phyloP scores from a whole-genome alignment of 2,888 invertebrate genomes.

The Abscondita cerata region DNA sequence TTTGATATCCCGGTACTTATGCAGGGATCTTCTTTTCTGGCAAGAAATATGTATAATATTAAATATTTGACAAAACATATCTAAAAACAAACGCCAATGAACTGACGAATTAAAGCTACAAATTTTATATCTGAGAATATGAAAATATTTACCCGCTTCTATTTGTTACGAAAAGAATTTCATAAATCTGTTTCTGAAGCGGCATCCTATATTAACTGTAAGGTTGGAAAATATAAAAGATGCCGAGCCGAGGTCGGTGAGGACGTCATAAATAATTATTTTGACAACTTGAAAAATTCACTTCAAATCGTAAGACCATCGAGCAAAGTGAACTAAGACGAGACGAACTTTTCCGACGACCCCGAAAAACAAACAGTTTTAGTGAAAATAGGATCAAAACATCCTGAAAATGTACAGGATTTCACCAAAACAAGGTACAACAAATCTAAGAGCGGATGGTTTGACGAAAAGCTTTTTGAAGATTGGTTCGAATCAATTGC shows the following conservation, averaged over 20 bases:
- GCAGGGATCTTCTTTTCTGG: no score
- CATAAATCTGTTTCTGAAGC: not conserved
- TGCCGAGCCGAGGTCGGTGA: not conserved
- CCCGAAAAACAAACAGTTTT: not conserved
- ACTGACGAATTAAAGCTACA: no score
- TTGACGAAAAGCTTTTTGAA: not conserved
- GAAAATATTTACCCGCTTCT: no score
- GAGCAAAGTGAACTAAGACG: not conserved
- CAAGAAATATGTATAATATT: no score
- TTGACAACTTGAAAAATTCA: no score
- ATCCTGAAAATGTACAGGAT: not conserved
- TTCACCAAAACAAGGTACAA: conserved; percentile 4
- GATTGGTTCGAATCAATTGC: conserved; percentile 1
- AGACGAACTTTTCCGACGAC: not conserved
- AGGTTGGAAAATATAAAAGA: not conserved
- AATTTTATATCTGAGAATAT: no score
- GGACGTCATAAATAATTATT: no score
- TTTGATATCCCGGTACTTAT: no score
- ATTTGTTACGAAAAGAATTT: no score
- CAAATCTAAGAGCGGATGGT: not conserved
- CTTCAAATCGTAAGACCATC: not conserved
- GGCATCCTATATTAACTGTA: not conserved
- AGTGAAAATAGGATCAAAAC: not conserved
- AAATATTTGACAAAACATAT: no score
- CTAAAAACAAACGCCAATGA: no score